Evolutionary conservation across 2,113 vertebrate genomes (phyloP).

Genomic region (Cephalopterus ornatus): DNA sequence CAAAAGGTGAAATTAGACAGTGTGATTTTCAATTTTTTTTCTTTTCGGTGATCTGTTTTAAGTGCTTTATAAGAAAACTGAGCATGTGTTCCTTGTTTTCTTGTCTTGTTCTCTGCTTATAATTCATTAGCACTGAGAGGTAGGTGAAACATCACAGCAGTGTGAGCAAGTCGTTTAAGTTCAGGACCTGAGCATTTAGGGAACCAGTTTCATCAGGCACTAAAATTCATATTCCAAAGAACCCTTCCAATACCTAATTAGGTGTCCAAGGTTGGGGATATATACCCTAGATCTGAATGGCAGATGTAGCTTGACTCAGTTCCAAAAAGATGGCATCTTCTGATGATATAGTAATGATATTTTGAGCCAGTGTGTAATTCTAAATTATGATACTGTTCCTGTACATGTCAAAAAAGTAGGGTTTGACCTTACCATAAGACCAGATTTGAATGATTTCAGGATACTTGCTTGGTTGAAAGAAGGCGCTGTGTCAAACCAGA

Average conservation of each 20-base stretch:
- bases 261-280: background rate
- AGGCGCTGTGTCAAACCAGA: background rate
- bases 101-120: background rate
- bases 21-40: background rate
- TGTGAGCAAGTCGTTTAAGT: background rate
- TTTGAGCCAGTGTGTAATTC: background rate
- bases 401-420: background rate
- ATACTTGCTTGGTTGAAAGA: background rate
- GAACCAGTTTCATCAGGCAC: background rate
- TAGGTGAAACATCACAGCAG: background rate
- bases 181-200: background rate
- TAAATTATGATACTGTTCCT: background rate
- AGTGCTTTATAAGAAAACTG: background rate
- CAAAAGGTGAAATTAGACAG: background rate
- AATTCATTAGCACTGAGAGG: background rate
- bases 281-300: background rate
- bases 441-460: background rate
- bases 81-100: background rate
- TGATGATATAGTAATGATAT: background rate
- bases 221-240: background rate
- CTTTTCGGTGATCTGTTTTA: background rate
- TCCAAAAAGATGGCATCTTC: background rate
- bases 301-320: background rate
- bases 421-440: background rate
- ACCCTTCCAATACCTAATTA: background rate